Base-by-base conservation (phyloP, 2,797 vertebrate genomes). In the Phalloptychus januarius region DNA sequence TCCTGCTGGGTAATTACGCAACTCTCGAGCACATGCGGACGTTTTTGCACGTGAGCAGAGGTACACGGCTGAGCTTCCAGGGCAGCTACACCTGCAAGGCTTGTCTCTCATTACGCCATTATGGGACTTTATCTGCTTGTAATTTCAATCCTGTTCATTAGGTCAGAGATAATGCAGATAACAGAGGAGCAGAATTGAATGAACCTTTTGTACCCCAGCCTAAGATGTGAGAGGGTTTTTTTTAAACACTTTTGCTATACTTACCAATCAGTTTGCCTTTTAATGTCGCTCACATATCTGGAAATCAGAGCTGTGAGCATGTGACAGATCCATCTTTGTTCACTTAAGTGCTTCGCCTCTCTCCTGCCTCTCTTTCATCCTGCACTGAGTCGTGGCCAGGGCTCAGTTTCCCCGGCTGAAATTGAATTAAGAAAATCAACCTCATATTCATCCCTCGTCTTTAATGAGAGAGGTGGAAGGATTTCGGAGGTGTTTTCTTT, bases 401-500 rank as follows among this genome's bases (percentile, higher is more conserved):
- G 83, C 93, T 92, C 85, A 77, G 89, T 95, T 95, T 95, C 93
- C 93, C n/a, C 16, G 82, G 83, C 82, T 91, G 92, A 94, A 95
- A 96, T 95, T 89, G 86, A 95, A 95, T 95, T 91, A 95, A 82
- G 86, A 94, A 94, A 94, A 93, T 93, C 93, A 94, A 93, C 92
- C 91, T 88, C 18, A 81, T 92, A 88, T 87, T 92, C 86, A 92
- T 91, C 91, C 67, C 86, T 86, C 85, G 65, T 89, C 79, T 91
- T 92, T 93, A 94, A 93, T 90, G 88, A 93, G 88, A 87, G 86
- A 90, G 88, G 83, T 81, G 88, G 90, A 85, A 87, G 89, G 93
- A 93, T 94, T 94, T 96, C 83, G 74, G 93, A 91, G 88, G 89
- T 94, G 93, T 96, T 95, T 95, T 92, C 92, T 91, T 95, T 93